Base-by-base conservation (phyloP, 2,888 invertebrate genomes). In the Nudaria mundana region DNA sequence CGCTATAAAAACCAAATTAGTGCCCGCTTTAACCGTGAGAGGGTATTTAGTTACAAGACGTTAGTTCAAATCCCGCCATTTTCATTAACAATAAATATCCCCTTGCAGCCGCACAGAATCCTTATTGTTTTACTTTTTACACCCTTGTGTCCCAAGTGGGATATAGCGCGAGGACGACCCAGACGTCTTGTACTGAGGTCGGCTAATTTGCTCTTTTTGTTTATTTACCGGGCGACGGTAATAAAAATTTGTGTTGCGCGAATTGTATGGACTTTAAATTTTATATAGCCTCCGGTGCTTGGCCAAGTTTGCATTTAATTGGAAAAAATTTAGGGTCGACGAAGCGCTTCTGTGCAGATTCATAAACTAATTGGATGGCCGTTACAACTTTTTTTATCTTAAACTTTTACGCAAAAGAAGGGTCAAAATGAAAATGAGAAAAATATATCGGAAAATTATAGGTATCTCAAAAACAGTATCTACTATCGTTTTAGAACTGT, bases 11-110 rank as follows among this genome's bases (percentile, higher is more conserved):
- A 89, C 87, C 88, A 89, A 89, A 89, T 89, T 89, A 89, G 89
- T 88, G 87, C 82, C 80, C 87, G 87, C 83, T 87, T 87, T 86
- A 89, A 83, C 85, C 85, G 87, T 86, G 84, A 84, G 87, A 81
- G 86, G 84, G 89, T 80, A 86, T 87, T 87, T 86, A 88, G 89
- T 86, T 86, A 86, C 88, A 89, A 89, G 89, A 89, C 88, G 88
- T 88, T 88, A 84, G 87, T 87, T 89, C 78, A 89, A 89, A 88
- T 88, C 88, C 88, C 73, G 80, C 85, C 81, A 81, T 87, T 89
- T 89, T 87, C 89, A 89, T 89, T 89, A 88, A 89, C 89, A 89
- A 89, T 89, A 89, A 89, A 89, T 89, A 89, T 89, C 84, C 83
- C 76, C 78, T 71, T 69, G 82, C 83, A 81, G 81, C 81, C 80